These are phyloP conservation scores for Zootermopsis nevadensis DNA, from an alignment of 2,888 invertebrate species.

Conservation along the genomic window DNA sequence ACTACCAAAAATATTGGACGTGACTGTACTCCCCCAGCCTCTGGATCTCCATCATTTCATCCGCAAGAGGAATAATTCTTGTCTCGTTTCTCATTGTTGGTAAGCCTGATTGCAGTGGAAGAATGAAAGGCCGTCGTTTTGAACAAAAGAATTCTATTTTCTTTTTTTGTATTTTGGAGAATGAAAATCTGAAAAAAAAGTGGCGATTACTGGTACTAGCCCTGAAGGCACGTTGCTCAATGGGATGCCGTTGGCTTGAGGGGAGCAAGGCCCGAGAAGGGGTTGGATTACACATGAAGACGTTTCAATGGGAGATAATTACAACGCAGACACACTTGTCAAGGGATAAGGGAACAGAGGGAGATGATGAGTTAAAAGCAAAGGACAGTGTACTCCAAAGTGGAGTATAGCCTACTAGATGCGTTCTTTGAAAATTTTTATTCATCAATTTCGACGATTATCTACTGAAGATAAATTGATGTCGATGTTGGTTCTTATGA, in stretches of 20 bases:
- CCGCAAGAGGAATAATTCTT: background rate
- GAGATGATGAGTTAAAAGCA: too few species aligned
- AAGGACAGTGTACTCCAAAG: too few species aligned
- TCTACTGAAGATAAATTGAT: too few species aligned
- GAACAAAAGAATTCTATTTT: conserved; percentile 47
- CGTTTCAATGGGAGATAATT: conserved; percentile 47
- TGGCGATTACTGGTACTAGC: conserved; percentile 28
- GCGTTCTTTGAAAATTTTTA: too few species aligned
- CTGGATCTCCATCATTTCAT: conserved; percentile 21
- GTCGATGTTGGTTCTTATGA: too few species aligned
- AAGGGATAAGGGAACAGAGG: too few species aligned
- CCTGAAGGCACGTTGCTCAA: background rate
- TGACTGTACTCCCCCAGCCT: too few species aligned
- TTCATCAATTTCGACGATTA: too few species aligned
- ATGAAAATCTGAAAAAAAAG: conserved; percentile 43
- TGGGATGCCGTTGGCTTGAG: background rate
- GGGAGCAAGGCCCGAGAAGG: too few species aligned
- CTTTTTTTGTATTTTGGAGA: conserved; percentile 12
- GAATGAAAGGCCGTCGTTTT: conserved; percentile 44
- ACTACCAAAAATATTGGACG: too few species aligned
- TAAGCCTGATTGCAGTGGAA: conserved; percentile 44
- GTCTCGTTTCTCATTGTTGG: conserved; percentile 29
- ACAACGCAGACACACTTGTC: conserved; percentile 37
- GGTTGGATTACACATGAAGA: conserved; percentile 41
- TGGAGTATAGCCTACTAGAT: too few species aligned